A percentile compares a stretch with the other conserved stretches of the same genome.
phyloP scores from a whole-genome alignment of 2,888 invertebrate species.

The Rhingia campestris region DNA sequence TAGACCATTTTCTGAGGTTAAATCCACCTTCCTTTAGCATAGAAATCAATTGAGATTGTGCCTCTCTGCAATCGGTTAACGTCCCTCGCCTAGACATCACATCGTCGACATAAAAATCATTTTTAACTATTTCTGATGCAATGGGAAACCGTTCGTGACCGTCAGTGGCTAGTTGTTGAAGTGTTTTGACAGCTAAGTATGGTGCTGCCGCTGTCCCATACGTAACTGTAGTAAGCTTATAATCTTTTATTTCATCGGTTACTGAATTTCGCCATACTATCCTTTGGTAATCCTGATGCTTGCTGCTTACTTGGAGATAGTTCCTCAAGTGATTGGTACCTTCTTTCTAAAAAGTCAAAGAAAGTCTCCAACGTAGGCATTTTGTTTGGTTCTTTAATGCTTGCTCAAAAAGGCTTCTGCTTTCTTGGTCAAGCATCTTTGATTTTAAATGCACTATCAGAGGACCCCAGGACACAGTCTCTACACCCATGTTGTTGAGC shows the following conservation, averaged over 20 bases:
- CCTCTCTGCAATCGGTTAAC: conserved; percentile 1
- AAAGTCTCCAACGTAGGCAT: background rate
- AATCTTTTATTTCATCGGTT: too few relatives aligned
- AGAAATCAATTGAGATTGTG: background rate
- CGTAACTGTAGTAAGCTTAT: too few relatives aligned
- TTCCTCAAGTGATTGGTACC: background rate
- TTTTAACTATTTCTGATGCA: background rate
- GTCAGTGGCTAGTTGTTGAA: conserved; percentile 19
- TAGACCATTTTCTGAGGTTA: conserved; percentile 27
- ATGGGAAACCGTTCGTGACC: too few relatives aligned
- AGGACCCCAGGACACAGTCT: background rate
- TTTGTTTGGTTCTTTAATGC: background rate
- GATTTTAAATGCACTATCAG: background rate
- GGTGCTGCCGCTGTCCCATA: too few relatives aligned
- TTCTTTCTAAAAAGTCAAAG: background rate
- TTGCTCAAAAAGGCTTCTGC: background rate
- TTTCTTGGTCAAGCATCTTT: background rate
- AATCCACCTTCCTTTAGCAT: conserved; percentile 27
- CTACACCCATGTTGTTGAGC: background rate
- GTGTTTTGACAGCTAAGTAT: conserved; percentile 3
- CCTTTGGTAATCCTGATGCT: background rate
- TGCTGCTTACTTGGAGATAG: background rate
- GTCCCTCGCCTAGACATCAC: conserved; percentile 21
- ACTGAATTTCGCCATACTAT: too few relatives aligned
- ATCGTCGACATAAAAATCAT: conserved; percentile 34